Evolutionary conservation across 2,888 invertebrate genomes (phyloP), one percentile per base, ranked within the genome.

Genomic region (Anthrax anthrax): DNA sequence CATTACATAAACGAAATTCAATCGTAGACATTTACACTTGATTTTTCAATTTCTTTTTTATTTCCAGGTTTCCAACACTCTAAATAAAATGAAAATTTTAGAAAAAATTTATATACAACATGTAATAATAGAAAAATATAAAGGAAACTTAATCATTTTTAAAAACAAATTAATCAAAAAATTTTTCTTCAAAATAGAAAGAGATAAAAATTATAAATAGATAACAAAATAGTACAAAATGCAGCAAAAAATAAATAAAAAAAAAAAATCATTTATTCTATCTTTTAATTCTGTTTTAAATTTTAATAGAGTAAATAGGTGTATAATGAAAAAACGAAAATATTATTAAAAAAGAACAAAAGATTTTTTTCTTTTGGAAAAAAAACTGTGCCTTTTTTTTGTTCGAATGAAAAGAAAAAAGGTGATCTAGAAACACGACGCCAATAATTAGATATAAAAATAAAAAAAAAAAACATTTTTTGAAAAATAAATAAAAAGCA

Each of bases 41-140:
- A n/a, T n/a, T n/a, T n/a, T n/a, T n/a, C n/a, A n/a, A n/a, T n/a
- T 48, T 50, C 49, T 46, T 47, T 47, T 51, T 45, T 51, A 50
- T 48, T 51, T 53, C 17, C 51, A 51, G 51, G 50, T 50, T 49
- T 51, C 51, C 51, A 49, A 48, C 46, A 37, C 32, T 50, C 23
- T 50, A 52, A 51, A 50, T 34, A 8, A 23, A 44, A 14, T 43
- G 18, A 16, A 19, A 13, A n/a, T 14, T 23, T 23, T n/a, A n/a
- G n/a, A n/a, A n/a, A n/a, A n/a, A n/a, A n/a, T n/a, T n/a, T n/a
- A n/a, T n/a, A n/a, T n/a, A n/a, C n/a, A n/a, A n/a, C n/a, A n/a
- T n/a, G n/a, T n/a, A n/a, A n/a, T n/a, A n/a, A n/a, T n/a, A n/a
- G n/a, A n/a, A n/a, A n/a, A 8, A 23, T 23, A 23, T 23, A 6